Base-by-base conservation (phyloP, 1,140 invertebrate species). In the Drosophila neocordata region DNA sequence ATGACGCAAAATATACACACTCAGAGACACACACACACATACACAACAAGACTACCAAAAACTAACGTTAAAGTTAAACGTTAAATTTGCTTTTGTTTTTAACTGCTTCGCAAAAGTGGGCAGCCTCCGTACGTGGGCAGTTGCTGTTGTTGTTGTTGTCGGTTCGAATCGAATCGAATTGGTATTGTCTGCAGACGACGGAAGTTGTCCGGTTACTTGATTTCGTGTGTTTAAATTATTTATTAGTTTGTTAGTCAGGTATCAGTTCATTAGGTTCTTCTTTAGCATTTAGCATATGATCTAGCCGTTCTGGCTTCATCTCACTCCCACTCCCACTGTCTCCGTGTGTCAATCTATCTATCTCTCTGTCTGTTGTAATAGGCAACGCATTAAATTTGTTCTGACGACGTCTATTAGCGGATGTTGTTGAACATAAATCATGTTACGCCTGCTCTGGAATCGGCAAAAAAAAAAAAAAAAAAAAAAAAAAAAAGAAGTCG, bases 361-460 rank as follows among this genome's bases (percentile, higher is more conserved):
- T 48, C 15, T 48, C 15, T 20, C 6, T 48, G 2, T 20, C 41
- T 9, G 75, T 85, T 65, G 77, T 81, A 85, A 77, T 77, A 68
- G 64, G 73, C 63, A 57, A 73, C 61, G 58, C 79, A 74, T 76
- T 73, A 66, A 69, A 67, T 63, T 71, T 53, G 60, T 61, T 80
- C 63, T 58, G 66, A 66, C 71, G 64, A 73, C 51, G 65, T 73
- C 67, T 69, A 84, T 73, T 79, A 52, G 65, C 82, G 82, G 83
- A 88, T 88, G 82, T 68, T 79, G 74, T 55, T 67, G 74, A 65
- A 73, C 80, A 87, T 88, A 88, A 88, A 76, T 88, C 83, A 87
- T 88, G 75, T 31, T 65, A 78, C 62, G 71, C 37, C 70, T 65
- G 64, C 56, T 69, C 62, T 60, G 27, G 64, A 71, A 64, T 65